Evolutionary conservation across 2,888 invertebrate genomes (phyloP), one percentile per base, ranked within the genome.

Genomic region (Camponotus fellah): DNA sequence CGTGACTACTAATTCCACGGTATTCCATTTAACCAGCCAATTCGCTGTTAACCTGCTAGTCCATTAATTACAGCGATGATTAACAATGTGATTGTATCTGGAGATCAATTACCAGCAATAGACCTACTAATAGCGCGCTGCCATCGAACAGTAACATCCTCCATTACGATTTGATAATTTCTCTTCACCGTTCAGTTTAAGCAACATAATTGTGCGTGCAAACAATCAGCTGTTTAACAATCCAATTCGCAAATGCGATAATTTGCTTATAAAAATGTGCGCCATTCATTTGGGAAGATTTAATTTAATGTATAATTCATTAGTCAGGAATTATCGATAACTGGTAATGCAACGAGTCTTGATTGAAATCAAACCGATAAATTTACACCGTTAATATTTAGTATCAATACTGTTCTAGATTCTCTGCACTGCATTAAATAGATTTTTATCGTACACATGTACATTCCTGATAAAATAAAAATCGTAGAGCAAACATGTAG

Each of bases 61-160:
- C 77, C 83, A 86, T 89, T 89, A 87, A 89, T 89, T 89, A 85
- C 65, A 62, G 65, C 72, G 80, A 87, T 87, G 87, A 89, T 87
- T 89, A 89, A 87, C 86, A 89, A 89, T 82, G 86, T 85, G 83
- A 87, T 86, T 86, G 86, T 82, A 53, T 72, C 80, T 84, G 80
- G 65, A 84, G 87, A 87, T 83, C 89, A 84, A 89, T 87, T 89
- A 89, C 82, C 53, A 83, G 40, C 85, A 69, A 85, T 86, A 69
- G 64, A 83, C 72, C 81, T 62, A 80, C 79, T 65, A 74, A 83
- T 82, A 77, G 74, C 74, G 77, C 72, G 37, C 62, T 32, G 43
- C 60, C 60, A 49, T 77, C 26, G 32, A 43, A 21, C 43, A 17
- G 43, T 79, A 79, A 58, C 68, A 53, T 46, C 43, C 71, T 17